Evolutionary conservation across 1,140 invertebrate species (phyloP).

Genomic region (Leptinotarsa undecemlineata): DNA sequence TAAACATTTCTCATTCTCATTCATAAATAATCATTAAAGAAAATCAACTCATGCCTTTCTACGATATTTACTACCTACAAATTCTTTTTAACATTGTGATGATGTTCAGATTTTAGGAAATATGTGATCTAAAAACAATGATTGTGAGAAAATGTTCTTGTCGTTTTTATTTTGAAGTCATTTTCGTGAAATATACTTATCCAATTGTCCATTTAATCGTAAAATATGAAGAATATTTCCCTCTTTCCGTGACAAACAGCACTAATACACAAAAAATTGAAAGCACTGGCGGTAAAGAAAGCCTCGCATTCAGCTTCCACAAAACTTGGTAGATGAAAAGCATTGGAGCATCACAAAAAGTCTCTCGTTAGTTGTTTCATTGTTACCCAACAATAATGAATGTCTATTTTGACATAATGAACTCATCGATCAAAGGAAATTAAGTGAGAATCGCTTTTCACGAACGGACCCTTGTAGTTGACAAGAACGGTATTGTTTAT

Average conservation of each 20-base stretch:
- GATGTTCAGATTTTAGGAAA: too few species aligned
- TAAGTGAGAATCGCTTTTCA: not conserved
- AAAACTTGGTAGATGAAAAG: not conserved
- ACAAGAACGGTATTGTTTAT: not conserved
- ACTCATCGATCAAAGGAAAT: constrained; percentile 3
- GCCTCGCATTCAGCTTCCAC: not conserved
- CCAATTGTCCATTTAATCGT: too few species aligned
- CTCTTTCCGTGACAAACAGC: not conserved
- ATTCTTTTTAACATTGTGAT: too few species aligned
- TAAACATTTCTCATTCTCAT: too few species aligned
- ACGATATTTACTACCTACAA: too few species aligned
- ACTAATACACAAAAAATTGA: not conserved
- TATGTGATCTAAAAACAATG: too few species aligned
- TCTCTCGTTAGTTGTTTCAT: constrained; percentile 4
- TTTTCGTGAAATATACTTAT: too few species aligned
- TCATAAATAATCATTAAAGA: too few species aligned
- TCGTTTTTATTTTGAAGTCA: too few species aligned
- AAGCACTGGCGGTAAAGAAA: not conserved
- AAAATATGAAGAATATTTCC: not conserved
- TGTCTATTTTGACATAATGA: constrained; percentile 4
- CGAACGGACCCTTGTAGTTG: not conserved
- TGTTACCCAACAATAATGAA: not conserved
- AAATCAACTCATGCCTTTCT: too few species aligned
- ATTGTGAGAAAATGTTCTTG: too few species aligned
- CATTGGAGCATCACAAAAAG: not conserved